phyloP scores from a whole-genome alignment of 2,888 invertebrate species.

The Sinohyriopsis cumingii region DNA sequence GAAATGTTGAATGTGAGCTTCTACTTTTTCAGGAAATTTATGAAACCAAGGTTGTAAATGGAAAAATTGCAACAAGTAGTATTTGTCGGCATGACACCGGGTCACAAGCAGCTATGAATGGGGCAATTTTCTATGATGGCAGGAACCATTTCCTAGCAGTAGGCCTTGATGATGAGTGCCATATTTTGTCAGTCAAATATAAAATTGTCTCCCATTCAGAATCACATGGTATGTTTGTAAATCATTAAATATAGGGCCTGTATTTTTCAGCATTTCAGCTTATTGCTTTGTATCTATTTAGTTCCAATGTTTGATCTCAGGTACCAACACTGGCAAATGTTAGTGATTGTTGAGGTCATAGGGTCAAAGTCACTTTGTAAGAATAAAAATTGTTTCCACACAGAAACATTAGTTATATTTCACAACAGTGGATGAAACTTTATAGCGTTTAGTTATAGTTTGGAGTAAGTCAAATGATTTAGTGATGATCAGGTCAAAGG shows the following conservation, averaged over 20 bases:
- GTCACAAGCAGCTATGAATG: conserved; percentile 88
- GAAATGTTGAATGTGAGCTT: neutral
- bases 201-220: conserved; percentile 61
- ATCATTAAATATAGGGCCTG: neutral
- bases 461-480: no score
- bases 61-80: conserved; percentile 88
- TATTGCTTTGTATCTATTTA: no score
- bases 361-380: no score
- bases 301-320: no score
- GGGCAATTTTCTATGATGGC: conserved; percentile 81
- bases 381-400: no score
- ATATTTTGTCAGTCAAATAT: conserved; percentile 63
- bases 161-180: conserved; percentile 88
- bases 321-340: no score
- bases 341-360: no score
- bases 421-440: no score
- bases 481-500: no score
- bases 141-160: conserved; percentile 87
- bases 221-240: conserved; percentile 11
- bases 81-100: conserved; percentile 89
- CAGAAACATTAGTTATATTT: no score
- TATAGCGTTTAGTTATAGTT: no score
- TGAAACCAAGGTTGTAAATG: conserved; percentile 86
- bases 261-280: neutral
- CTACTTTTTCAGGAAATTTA: conserved; percentile 86